Percentiles rank a stretch among this genome's conserved stretches.
These are phyloP conservation scores for Clarias platycephalus DNA, from an alignment of 2,797 vertebrate genomes.

Conservation along the genomic window DNA sequence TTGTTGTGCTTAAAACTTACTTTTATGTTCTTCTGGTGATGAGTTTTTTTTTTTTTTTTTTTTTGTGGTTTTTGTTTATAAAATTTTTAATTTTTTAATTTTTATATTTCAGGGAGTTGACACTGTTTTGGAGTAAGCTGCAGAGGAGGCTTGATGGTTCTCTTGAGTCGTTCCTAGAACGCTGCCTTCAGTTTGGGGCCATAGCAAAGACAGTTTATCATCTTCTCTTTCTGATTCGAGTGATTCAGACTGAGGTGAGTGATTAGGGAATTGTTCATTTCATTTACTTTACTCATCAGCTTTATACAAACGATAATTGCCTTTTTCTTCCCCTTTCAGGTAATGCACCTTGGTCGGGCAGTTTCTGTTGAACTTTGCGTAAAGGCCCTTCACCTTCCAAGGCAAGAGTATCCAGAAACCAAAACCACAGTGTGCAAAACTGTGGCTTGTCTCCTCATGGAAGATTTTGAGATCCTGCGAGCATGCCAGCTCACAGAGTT, in stretches of 20 bases:
- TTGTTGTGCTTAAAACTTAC: neutral
- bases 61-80: neutral
- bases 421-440: conserved; percentile 93
- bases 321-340: conserved; percentile 66
- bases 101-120: conserved; percentile 84
- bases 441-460: conserved; percentile 88
- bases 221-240: conserved; percentile 92
- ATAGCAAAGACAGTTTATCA: conserved; percentile 95
- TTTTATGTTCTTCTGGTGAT: neutral
- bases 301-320: neutral
- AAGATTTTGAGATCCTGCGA: conserved; percentile 92
- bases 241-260: conserved; percentile 91
- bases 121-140: conserved; percentile 94
- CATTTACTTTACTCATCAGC: neutral
- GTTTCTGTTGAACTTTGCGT: conserved; percentile 92
- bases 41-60: neutral
- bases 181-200: conserved; percentile 95
- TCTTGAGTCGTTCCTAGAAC: conserved; percentile 88
- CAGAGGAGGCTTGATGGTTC: conserved; percentile 92
- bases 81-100: neutral
- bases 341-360: conserved; percentile 84
- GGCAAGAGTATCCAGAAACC: conserved; percentile 84
- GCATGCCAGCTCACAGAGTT: conserved; percentile 96
- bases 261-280: neutral
- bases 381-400: conserved; percentile 92